Percentiles rank a stretch among this genome's conserved stretches.
Evolutionary conservation across 2,113 vertebrate species (phyloP).

Genomic region (Bubo scandiacus): DNA sequence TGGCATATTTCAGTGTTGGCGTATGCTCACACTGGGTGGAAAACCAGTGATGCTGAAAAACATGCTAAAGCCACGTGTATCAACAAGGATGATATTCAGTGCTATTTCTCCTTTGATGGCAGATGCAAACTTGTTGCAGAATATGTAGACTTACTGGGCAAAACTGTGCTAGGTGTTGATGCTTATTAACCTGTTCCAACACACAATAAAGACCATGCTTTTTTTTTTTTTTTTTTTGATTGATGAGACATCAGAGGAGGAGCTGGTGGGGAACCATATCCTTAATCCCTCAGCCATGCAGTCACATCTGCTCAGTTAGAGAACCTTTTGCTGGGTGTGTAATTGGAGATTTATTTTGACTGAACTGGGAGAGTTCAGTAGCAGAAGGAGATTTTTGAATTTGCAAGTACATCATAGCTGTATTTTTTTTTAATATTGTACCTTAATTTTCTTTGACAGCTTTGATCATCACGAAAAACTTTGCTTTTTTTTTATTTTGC

Average conservation of each 20-base stretch:
- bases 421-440: neutral
- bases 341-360: neutral
- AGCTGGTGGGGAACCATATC: neutral
- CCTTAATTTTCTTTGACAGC: neutral
- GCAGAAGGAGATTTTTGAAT: neutral
- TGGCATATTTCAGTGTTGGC: neutral
- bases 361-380: neutral
- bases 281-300: neutral
- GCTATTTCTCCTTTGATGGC: neutral
- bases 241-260: neutral
- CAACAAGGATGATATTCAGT: neutral
- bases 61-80: neutral
- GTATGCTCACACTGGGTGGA: neutral
- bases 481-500: neutral
- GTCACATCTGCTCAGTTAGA: neutral
- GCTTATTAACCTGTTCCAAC: neutral
- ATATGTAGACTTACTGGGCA: neutral
- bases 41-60: neutral
- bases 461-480: neutral
- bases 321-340: neutral
- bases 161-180: neutral
- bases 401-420: neutral
- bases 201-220: neutral
- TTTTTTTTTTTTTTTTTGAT: neutral
- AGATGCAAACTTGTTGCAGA: neutral